phyloP scores from a whole-genome alignment of 1,140 invertebrate genomes.

The Lethrus apterus region DNA sequence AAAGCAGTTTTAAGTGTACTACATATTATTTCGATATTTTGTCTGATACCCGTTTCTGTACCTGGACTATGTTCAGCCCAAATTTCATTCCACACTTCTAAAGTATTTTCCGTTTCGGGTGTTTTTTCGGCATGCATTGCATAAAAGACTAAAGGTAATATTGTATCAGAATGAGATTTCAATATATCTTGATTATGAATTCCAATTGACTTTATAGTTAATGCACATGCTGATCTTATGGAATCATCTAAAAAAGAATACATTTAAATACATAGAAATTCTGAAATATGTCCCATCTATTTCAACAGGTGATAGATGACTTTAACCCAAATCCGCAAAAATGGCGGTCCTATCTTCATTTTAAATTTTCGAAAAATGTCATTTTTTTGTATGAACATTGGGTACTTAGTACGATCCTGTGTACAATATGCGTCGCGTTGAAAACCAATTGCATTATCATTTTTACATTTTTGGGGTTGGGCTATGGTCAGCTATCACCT shows the following conservation, averaged over 20 bases:
- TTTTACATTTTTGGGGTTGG: too few species aligned
- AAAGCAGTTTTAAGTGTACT: conserved; percentile 60
- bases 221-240: conserved; percentile 63
- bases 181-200: conserved; percentile 76
- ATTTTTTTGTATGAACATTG: too few species aligned
- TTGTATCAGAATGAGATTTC: conserved; percentile 67
- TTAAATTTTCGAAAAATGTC: too few species aligned
- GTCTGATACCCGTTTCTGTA: conserved; percentile 70
- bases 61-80: conserved; percentile 84
- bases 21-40: conserved; percentile 69
- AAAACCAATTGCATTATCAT: too few species aligned
- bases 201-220: conserved; percentile 73
- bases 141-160: conserved; percentile 79
- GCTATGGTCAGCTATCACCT: too few species aligned
- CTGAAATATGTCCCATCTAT: too few species aligned
- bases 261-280: too few species aligned
- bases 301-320: too few species aligned
- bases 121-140: conserved; percentile 78
- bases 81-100: conserved; percentile 78
- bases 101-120: conserved; percentile 52
- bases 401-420: too few species aligned
- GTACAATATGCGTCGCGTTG: not conserved
- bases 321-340: too few species aligned
- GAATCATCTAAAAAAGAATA: conserved; percentile 51
- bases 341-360: too few species aligned